Percentiles rank a stretch among this genome's conserved stretches.
Conservation (phyloP, 2,888 invertebrate species). For the Andrena praecox region DNA sequence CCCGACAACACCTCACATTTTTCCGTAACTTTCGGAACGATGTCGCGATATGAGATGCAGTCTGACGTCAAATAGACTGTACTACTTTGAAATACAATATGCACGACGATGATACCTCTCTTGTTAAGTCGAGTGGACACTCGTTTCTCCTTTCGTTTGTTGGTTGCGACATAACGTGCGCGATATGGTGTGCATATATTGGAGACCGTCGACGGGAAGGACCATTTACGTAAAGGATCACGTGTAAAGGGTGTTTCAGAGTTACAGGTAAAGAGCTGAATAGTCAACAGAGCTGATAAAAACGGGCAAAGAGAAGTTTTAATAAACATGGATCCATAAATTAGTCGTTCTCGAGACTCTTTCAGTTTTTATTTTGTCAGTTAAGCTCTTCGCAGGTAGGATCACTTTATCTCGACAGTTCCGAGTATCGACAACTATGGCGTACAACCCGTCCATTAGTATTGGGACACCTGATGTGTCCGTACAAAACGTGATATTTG, state of each 20-base stretch:
- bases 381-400: too few relatives aligned
- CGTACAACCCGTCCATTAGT: too few relatives aligned
- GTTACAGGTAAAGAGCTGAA: neutral
- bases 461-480: too few relatives aligned
- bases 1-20: slow-evolving; percentile 63
- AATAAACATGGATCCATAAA: too few relatives aligned
- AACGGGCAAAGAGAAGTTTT: too few relatives aligned
- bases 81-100: slow-evolving; percentile 75
- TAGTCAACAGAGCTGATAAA: too few relatives aligned
- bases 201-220: neutral
- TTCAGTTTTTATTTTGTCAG: too few relatives aligned
- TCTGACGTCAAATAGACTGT: slow-evolving; percentile 68
- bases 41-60: slow-evolving; percentile 63
- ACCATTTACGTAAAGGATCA: slow-evolving; percentile 5
- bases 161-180: slow-evolving; percentile 23
- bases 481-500: too few relatives aligned
- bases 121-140: slow-evolving; percentile 71
- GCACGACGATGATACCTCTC: slow-evolving; percentile 70
- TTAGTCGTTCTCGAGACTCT: too few relatives aligned
- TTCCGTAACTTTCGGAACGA: slow-evolving; percentile 72
- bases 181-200: neutral
- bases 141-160: slow-evolving; percentile 65
- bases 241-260: neutral
- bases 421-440: too few relatives aligned
- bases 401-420: too few relatives aligned